A percentile compares a stretch with the other conserved stretches of the same genome.
phyloP scores from a whole-genome alignment of 2,888 invertebrate species.

The Choristoneura rosaceana region DNA sequence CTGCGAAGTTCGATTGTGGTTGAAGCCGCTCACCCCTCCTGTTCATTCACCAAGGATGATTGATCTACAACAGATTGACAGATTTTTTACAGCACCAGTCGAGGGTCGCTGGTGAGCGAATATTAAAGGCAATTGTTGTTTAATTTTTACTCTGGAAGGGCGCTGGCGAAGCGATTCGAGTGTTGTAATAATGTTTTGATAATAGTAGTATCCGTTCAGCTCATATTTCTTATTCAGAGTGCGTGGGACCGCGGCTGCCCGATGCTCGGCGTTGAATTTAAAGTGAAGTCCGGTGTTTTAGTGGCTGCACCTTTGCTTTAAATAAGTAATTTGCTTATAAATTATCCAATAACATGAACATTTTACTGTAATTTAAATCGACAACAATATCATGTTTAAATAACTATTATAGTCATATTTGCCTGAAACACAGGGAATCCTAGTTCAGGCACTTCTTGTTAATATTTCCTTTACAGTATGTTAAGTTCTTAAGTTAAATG shows the following conservation, averaged over 20 bases:
- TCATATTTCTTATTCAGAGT: constrained; percentile 84
- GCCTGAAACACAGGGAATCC: too few relatives aligned
- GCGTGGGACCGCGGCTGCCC: constrained; percentile 73
- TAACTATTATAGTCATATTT: too few relatives aligned
- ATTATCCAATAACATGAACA: background rate
- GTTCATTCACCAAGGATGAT: constrained; percentile 79
- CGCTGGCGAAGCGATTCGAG: constrained; percentile 80
- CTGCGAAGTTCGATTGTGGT: constrained; percentile 78
- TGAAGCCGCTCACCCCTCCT: constrained; percentile 69
- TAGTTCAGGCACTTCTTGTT: too few relatives aligned
- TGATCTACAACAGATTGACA: constrained; percentile 85
- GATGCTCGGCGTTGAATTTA: constrained; percentile 37
- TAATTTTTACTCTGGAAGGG: constrained; percentile 83
- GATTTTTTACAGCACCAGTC: constrained; percentile 81
- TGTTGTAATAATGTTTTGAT: constrained; percentile 86
- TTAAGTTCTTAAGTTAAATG: too few relatives aligned
- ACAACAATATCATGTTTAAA: background rate
- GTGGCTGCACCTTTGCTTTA: constrained; percentile 60
- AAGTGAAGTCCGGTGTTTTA: constrained; percentile 54
- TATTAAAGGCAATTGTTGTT: constrained; percentile 86
- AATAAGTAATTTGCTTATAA: constrained; percentile 53
- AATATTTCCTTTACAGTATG: too few relatives aligned
- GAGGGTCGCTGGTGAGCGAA: constrained; percentile 76
- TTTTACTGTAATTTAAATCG: background rate
- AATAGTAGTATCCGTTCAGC: constrained; percentile 84